Percentiles rank a stretch among this genome's conserved stretches.
Conservation (phyloP, 2,888 invertebrate species). For the Temnothorax unifasciatus region DNA sequence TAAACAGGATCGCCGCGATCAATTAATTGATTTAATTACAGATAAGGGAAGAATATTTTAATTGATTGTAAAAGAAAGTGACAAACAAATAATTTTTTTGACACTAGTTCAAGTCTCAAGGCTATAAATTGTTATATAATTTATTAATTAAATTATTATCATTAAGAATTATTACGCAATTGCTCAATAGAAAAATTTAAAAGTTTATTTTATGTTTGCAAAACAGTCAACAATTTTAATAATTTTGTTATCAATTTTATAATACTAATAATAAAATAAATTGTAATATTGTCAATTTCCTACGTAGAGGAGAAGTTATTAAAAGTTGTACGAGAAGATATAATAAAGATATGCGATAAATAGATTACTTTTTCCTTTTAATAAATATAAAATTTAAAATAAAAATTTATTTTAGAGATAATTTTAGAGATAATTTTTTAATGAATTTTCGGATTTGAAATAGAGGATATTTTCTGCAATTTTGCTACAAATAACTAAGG, state of each 20-base stretch:
- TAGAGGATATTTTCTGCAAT: background rate
- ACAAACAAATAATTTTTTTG: background rate
- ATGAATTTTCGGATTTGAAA: background rate
- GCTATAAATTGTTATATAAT: background rate
- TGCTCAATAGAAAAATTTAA: background rate
- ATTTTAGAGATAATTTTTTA: background rate
- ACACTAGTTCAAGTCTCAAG: background rate
- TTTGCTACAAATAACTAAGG: background rate
- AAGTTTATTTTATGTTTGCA: background rate
- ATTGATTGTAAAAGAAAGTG: background rate
- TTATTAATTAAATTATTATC: no score
- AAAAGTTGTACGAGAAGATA: background rate
- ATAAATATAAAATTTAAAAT: background rate
- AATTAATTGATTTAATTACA: slow-evolving; percentile 3
- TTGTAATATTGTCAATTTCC: background rate
- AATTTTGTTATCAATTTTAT: slow-evolving; percentile 2
- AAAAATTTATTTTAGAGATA: background rate
- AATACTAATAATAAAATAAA: background rate
- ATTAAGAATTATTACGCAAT: background rate
- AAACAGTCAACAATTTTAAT: background rate
- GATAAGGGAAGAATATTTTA: background rate
- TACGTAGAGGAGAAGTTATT: background rate
- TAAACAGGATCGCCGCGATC: background rate
- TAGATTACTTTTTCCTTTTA: background rate
- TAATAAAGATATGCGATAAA: background rate